Conservation (phyloP, 2,888 invertebrate species). For the Emmelina monodactyla region DNA sequence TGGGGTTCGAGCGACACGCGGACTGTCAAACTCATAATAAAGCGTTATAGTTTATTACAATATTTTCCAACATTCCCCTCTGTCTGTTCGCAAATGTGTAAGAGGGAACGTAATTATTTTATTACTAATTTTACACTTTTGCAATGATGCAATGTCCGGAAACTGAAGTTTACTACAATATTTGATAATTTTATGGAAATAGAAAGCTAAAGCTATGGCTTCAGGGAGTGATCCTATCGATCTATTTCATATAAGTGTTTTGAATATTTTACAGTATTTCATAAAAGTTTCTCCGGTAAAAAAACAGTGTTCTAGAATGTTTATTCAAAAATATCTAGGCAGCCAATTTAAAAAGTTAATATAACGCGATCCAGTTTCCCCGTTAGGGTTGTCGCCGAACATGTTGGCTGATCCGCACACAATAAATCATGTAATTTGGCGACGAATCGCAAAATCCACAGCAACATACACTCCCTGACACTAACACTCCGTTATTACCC, state of each 20-base stretch:
- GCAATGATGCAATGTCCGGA: too few species aligned
- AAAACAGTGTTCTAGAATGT: too few species aligned
- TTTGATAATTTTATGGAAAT: too few species aligned
- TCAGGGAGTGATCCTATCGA: too few species aligned
- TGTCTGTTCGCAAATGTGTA: conserved; percentile 15
- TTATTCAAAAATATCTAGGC: too few species aligned
- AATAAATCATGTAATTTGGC: conserved; percentile 64
- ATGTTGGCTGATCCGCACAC: conserved; percentile 37
- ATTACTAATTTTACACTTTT: too few species aligned
- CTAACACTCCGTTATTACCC: conserved; percentile 44
- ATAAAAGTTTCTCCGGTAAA: too few species aligned
- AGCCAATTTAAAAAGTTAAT: background rate
- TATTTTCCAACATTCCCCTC: conserved; percentile 49
- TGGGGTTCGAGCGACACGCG: conserved; percentile 47
- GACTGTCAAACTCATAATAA: conserved; percentile 61
- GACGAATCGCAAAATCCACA: conserved; percentile 39
- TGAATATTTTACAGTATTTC: too few species aligned
- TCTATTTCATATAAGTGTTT: too few species aligned
- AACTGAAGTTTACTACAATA: too few species aligned
- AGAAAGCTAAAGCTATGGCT: too few species aligned
- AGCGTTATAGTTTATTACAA: conserved; percentile 59
- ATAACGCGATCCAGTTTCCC: conserved; percentile 13
- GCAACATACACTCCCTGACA: conserved; percentile 35
- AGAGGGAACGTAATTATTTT: background rate
- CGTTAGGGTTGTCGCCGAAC: conserved; percentile 14